Percentiles rank a stretch among this genome's conserved stretches.
phyloP scores from a whole-genome alignment of 2,888 invertebrate genomes.

The Hetaerina titia region DNA sequence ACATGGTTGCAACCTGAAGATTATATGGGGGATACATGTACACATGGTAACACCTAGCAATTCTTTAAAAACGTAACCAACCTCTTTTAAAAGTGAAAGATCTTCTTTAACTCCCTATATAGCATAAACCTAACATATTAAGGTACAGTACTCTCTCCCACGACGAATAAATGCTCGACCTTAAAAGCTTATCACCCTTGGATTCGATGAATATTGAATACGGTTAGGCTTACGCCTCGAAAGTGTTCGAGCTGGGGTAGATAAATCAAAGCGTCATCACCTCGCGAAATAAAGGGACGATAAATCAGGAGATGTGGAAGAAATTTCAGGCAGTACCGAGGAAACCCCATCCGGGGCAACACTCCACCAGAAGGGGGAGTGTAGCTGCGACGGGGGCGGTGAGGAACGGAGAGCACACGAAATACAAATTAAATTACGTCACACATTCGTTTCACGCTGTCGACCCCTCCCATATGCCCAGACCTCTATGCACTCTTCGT shows the following conservation, averaged over 20 bases:
- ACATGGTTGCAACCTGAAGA: too few relatives aligned
- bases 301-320: background rate
- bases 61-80: too few relatives aligned
- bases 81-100: too few relatives aligned
- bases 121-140: too few relatives aligned
- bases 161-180: background rate
- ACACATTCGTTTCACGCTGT: background rate
- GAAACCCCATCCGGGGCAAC: background rate
- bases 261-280: background rate
- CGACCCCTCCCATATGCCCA: background rate
- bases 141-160: background rate
- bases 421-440: background rate
- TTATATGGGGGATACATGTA: too few relatives aligned
- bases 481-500: background rate
- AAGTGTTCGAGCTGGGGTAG: background rate
- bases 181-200: background rate
- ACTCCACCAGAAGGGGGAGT: background rate
- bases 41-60: too few relatives aligned
- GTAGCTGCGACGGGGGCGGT: background rate
- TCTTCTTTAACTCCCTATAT: too few relatives aligned
- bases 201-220: background rate
- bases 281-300: background rate
- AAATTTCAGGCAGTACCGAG: background rate
- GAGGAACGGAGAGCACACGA: background rate
- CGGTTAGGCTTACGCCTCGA: background rate